Percentiles rank a stretch among this genome's conserved stretches.
phyloP scores from a whole-genome alignment of 2,888 invertebrate genomes.

The Prenolepis imparis region DNA sequence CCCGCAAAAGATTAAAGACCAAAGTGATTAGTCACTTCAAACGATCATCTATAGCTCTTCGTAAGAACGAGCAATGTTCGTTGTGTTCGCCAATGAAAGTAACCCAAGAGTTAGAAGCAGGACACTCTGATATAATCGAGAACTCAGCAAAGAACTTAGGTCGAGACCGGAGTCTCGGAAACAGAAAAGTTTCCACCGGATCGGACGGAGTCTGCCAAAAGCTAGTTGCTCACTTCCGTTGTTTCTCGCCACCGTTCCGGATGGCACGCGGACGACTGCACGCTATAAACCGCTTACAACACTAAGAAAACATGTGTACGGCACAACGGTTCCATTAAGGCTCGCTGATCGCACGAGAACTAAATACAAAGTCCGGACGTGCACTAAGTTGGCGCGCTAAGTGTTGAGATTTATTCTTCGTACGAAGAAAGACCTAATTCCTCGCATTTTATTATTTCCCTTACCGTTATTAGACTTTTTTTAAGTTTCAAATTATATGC shows the following conservation, averaged over 20 bases:
- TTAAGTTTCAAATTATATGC: not conserved
- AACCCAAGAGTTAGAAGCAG: not conserved
- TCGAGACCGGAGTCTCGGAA: not conserved
- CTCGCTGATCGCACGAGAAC: conserved; percentile 26
- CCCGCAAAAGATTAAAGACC: not conserved
- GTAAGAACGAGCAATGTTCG: conserved; percentile 15
- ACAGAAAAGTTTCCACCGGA: conserved; percentile 41
- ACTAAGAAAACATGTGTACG: conserved; percentile 36
- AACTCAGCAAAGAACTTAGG: conserved; percentile 40
- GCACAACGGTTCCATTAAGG: conserved; percentile 42
- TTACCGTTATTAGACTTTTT: not conserved
- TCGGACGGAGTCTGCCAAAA: conserved; percentile 45
- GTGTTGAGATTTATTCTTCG: conserved; percentile 11
- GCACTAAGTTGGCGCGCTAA: conserved; percentile 1
- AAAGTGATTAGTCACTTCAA: not conserved
- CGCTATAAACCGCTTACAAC: conserved; percentile 41
- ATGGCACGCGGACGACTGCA: conserved; percentile 8
- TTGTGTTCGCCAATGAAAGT: conserved; percentile 29
- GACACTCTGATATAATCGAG: conserved; percentile 42
- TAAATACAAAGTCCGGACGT: conserved; percentile 27
- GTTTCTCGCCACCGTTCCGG: conserved; percentile 35
- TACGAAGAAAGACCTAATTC: not conserved
- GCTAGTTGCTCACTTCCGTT: conserved; percentile 36
- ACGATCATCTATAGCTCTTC: not conserved
- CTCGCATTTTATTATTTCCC: not conserved